phyloP scores from a whole-genome alignment of 2,113 vertebrate genomes.

The Piprites chloris region DNA sequence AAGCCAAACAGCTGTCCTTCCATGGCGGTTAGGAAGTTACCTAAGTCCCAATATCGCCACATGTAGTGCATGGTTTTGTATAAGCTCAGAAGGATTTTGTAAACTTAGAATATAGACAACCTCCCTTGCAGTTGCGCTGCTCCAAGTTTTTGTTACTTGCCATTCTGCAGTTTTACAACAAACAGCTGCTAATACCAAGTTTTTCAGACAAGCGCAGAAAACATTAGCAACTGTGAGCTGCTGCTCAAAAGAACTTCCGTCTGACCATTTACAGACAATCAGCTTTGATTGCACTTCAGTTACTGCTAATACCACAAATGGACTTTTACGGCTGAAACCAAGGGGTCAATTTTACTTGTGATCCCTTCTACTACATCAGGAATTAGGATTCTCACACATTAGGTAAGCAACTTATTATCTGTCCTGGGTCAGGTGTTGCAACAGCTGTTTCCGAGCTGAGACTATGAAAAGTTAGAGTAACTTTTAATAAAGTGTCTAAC shows the following conservation, averaged over 20 bases:
- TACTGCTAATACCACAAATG: neutral
- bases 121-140: neutral
- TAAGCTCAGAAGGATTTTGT: neutral
- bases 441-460: constrained; percentile 7
- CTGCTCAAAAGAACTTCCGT: neutral
- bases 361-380: neutral
- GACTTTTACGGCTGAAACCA: neutral
- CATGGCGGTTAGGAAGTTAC: neutral
- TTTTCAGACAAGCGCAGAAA: neutral
- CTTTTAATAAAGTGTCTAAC: neutral
- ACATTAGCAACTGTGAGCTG: neutral
- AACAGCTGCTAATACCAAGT: neutral
- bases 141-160: neutral
- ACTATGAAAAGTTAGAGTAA: neutral
- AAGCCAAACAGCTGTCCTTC: neutral
- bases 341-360: neutral
- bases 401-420: neutral
- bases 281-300: neutral
- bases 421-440: neutral
- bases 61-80: neutral
- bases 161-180: neutral
- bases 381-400: neutral
- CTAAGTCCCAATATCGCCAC: neutral
- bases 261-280: neutral
- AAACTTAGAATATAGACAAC: neutral